These are phyloP conservation scores for Siniperca obscura DNA, from an alignment of 2,797 vertebrate genomes.

Conservation along the genomic window DNA sequence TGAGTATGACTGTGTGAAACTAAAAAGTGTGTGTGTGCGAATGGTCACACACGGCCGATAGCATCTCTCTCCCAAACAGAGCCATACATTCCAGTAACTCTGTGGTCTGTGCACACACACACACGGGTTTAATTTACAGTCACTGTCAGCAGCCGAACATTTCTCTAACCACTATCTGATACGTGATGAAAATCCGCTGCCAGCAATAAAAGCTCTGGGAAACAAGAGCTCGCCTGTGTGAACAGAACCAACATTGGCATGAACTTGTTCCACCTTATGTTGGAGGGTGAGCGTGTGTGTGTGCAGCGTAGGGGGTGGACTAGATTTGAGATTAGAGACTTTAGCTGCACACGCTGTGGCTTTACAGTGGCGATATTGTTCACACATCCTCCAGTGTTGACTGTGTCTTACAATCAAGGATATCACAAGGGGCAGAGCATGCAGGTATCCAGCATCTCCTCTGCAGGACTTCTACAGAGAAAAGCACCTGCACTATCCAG, in stretches of 20 bases:
- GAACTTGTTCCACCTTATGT: conserved; percentile 55
- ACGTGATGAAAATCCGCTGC: conserved; percentile 64
- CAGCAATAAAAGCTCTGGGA: conserved; percentile 67
- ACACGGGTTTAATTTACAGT: conserved; percentile 73
- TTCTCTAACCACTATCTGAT: conserved; percentile 73
- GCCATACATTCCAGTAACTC: conserved; percentile 66
- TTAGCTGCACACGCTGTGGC: conserved; percentile 21
- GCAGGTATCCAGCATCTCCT: conserved; percentile 10
- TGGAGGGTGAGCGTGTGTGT: conserved; percentile 11
- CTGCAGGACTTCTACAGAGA: conserved; percentile 8
- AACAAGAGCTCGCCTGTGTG: conserved; percentile 68
- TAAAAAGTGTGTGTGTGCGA: conserved; percentile 31
- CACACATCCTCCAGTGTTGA: conserved; percentile 20
- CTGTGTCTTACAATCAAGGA: conserved; percentile 15
- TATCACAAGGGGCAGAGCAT: neutral
- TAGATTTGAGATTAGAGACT: conserved; percentile 48
- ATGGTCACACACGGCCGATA: conserved; percentile 34
- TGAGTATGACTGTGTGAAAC: conserved; percentile 26
- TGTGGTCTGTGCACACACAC: conserved; percentile 54
- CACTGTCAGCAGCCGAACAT: conserved; percentile 69
- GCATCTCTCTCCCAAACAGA: conserved; percentile 54
- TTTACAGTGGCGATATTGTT: conserved; percentile 54
- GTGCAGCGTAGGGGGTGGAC: conserved; percentile 17
- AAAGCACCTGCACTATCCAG: conserved; percentile 40
- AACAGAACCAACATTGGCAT: conserved; percentile 47